Evolutionary conservation across 1,140 invertebrate species (phyloP), one percentile per base, ranked within the genome.

Genomic region (Zaprionus kolodkinae): DNA sequence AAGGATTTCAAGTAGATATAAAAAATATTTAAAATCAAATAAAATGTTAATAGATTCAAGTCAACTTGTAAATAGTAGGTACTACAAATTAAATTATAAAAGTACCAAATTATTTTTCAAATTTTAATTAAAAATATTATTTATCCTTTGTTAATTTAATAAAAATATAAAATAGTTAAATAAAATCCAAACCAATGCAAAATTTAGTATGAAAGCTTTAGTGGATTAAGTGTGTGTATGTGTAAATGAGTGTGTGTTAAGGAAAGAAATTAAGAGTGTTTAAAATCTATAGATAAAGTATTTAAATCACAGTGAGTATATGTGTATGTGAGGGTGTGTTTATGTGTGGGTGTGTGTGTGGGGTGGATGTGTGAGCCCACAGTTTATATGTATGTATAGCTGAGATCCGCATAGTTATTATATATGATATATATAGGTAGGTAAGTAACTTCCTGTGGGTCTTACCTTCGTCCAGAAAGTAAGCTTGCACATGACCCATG

Each of bases 391-490:
- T 13, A 38, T 52, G 45, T 62, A 48, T 50, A 55, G 70, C 59
- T 72, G 75, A 70, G 72, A 60, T 64, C 67, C 73, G 62, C 74
- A 56, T 50, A 55, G 35, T 59, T 54, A 55, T 52, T 36, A 45
- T 35, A 36, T 40, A 45, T 45, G 40, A 36, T 40, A 45, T 15
- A n/a, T n/a, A n/a, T n/a, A n/a, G n/a, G 6, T 43, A 43, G 40
- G 40, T 43, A 66, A 9, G 48, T 74, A 75, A 72, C 70, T 61
- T 80, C 63, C 55, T 71, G 57, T 66, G 66, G 78, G 80, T 74
- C 90, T 91, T 93, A 95, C 94, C 94, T 94, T 95, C 95, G 93
- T 95, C 92, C 76, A 93, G 91, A 87, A 93, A 93, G 81, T 92
- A 94, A 93, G 90, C 94, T 90, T 92, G 91, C 79, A 91, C 76